These are phyloP conservation scores for Fratercula arctica DNA, from an alignment of 2,797 vertebrate genomes.

Conservation along the genomic window DNA sequence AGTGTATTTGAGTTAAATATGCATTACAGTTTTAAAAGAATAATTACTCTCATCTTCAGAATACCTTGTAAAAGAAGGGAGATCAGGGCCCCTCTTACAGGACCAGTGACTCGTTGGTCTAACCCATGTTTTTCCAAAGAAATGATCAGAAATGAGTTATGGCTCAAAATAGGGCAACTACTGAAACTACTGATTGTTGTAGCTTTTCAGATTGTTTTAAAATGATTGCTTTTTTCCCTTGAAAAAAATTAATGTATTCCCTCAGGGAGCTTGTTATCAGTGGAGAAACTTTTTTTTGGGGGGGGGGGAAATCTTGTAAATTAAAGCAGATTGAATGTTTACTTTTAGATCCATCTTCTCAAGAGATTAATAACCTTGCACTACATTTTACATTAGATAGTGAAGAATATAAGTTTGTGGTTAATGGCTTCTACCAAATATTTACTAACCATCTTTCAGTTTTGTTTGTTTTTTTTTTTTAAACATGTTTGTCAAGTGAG, in stretches of 20 bases:
- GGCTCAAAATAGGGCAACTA: background rate
- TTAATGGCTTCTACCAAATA: constrained; percentile 66
- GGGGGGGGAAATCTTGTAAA: background rate
- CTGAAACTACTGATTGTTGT: background rate
- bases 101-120: background rate
- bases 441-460: background rate
- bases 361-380: constrained; percentile 20
- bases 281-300: background rate
- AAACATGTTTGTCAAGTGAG: background rate
- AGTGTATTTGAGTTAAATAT: background rate
- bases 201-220: background rate
- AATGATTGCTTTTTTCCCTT: background rate
- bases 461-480: background rate
- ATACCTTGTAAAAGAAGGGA: background rate
- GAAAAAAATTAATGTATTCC: background rate
- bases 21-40: background rate
- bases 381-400: constrained; percentile 8
- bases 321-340: constrained; percentile 12
- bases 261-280: constrained; percentile 44
- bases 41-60: background rate
- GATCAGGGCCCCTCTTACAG: background rate
- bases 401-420: background rate
- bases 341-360: constrained; percentile 28
- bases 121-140: constrained; percentile 11
- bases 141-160: background rate